Conservation (phyloP, 1,140 invertebrate genomes). For the Tigriopus japonicus region DNA sequence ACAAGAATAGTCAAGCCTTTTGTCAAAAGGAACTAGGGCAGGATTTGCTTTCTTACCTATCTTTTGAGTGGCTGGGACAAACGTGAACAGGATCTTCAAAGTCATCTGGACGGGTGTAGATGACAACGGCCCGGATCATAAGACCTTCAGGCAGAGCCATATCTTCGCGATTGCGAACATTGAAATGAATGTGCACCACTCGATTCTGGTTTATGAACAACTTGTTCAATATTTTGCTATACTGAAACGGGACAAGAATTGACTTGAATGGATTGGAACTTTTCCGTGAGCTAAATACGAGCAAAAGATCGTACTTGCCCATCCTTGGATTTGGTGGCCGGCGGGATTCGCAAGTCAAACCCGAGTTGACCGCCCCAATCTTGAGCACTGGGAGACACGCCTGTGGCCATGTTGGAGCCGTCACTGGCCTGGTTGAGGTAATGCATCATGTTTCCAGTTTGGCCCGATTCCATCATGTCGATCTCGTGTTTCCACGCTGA, state of each 20-base stretch:
- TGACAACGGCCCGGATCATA: not conserved
- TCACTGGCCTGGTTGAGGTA: too few relatives aligned
- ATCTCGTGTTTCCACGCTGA: too few relatives aligned
- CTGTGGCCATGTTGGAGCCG: too few relatives aligned
- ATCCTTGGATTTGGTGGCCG: not conserved
- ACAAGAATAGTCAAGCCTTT: too few relatives aligned
- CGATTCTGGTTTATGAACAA: not conserved
- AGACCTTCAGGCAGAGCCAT: not conserved
- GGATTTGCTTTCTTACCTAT: too few relatives aligned
- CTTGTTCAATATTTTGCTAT: not conserved
- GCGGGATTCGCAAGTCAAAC: not conserved
- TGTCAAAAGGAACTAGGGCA: too few relatives aligned
- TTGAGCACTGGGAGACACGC: too few relatives aligned
- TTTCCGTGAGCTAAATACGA: not conserved
- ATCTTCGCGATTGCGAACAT: not conserved
- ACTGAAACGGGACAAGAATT: not conserved
- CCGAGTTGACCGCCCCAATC: not conserved
- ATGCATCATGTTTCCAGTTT: too few relatives aligned
- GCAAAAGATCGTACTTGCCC: not conserved
- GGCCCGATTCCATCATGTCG: too few relatives aligned
- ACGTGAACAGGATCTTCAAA: not conserved
- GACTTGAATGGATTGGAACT: not conserved
- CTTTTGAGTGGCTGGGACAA: not conserved
- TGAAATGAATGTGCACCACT: not conserved
- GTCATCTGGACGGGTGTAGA: not conserved